Base-by-base conservation (phyloP, 2,797 vertebrate species). In the Spea hammondii region DNA sequence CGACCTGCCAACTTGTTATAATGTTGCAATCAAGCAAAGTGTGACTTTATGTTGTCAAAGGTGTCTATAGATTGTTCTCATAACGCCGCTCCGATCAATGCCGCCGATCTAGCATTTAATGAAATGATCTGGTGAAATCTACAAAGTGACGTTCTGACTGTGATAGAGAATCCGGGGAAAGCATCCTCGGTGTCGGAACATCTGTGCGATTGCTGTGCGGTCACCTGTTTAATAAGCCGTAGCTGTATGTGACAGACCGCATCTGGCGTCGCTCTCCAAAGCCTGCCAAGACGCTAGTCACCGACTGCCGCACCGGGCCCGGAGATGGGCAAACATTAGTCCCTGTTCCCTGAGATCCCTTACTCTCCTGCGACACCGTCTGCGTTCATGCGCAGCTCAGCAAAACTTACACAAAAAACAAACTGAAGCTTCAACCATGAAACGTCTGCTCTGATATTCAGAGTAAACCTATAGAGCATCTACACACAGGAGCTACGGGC, bases 201-300 rank as follows among this genome's bases (percentile, higher is more conserved):
- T 83, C 86, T 80, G 87, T 75, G 84, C 70, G 50, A 78, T 53
- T 72, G 84, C 82, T 12, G 57, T 5, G 8, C 50, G 51, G 60
- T 14, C 5, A 77, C 7, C 71, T 47, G 65, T 81, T 79, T 83
- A 85, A 78, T 69, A 81, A 84, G 84, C 74, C 55, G 71, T 87
- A 81, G 85, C 83, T 85, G 71, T 6, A 4, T 72, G 64, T 84
- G 86, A 84, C 85, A 86, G 83, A 1, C 65, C 0, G 59, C 78
- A 81, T 88, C 88, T 78, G 70, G 80, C 70, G 80, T 10, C 0
- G 8, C 65, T 84, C 50, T 80, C 74, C 65, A 82, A 75, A 76
- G 79, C 80, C 66, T 82, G 70, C 82, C 83, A 74, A 65, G 72
- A 47, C 55, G 83, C 74, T 83, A 50, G 6, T 78, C 82, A 65